Evolutionary conservation across 2,113 vertebrate species (phyloP).

Genomic region (Chrysochloris asiatica): DNA sequence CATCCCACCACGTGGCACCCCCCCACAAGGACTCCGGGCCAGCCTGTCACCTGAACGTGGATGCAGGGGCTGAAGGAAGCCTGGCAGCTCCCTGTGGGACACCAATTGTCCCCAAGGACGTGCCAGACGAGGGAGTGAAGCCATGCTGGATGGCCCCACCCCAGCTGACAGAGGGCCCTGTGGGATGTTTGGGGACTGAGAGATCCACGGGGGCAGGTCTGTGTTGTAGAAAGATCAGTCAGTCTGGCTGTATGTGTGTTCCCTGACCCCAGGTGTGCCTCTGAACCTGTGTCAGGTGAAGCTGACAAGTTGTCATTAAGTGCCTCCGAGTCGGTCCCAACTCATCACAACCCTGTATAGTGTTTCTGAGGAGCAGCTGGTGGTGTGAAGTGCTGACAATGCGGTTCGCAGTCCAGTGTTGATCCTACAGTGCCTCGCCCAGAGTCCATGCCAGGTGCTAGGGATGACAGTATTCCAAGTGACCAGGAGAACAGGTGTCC

Average conservation of each 20-base stretch:
- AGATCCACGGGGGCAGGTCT: neutral
- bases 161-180: neutral
- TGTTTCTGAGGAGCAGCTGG: neutral
- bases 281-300: no score
- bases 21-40: neutral
- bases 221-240: accelerated
- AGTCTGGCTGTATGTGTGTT: accelerated
- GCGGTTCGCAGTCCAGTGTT: no score
- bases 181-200: no score
- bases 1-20: neutral
- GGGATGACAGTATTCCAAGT: neutral
- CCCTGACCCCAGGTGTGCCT: neutral
- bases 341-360: no score
- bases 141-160: no score
- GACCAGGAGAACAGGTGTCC: neutral
- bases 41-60: neutral
- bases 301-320: no score
- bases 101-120: neutral
- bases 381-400: no score
- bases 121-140: neutral
- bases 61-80: neutral
- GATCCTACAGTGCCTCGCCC: no score
- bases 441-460: neutral
- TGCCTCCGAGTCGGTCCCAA: no score
- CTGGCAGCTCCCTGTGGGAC: neutral